Evolutionary conservation across 2,888 invertebrate species (phyloP).

Genomic region (Nomada fucata): DNA sequence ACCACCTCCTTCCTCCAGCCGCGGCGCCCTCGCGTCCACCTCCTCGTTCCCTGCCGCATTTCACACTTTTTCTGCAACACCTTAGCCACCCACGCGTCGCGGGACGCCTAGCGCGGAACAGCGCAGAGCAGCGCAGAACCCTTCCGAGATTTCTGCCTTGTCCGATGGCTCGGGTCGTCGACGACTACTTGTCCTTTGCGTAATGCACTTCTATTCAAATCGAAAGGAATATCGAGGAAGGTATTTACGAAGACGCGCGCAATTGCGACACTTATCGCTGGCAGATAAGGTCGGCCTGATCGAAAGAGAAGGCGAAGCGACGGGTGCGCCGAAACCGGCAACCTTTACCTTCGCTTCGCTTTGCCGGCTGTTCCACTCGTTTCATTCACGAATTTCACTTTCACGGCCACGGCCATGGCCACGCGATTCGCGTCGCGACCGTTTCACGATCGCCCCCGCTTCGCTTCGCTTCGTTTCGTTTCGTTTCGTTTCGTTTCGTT

Average conservation of each 20-base stretch:
- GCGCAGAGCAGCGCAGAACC: background rate
- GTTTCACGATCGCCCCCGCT: constrained; percentile 65
- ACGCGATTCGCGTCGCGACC: constrained; percentile 63
- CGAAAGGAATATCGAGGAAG: too few species aligned
- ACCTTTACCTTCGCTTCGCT: constrained; percentile 72
- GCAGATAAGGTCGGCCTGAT: background rate
- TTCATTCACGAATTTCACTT: constrained; percentile 80
- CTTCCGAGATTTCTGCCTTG: background rate
- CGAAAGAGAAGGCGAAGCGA: background rate
- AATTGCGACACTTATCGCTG: background rate
- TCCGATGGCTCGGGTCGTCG: too few species aligned
- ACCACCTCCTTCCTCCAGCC: constrained; percentile 20
- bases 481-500: background rate
- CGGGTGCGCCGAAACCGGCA: constrained; percentile 61
- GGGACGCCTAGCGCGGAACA: background rate
- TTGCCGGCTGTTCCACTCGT: constrained; percentile 69
- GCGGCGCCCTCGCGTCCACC: constrained; percentile 56
- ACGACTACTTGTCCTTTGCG: too few species aligned
- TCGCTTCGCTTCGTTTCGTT: constrained; percentile 22
- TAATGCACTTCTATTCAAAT: too few species aligned
- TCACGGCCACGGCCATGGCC: constrained; percentile 80
- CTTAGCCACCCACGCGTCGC: constrained; percentile 38
- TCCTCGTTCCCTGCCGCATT: constrained; percentile 40
- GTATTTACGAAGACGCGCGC: too few species aligned
- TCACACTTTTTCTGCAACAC: constrained; percentile 39